A percentile compares a stretch with the other conserved stretches of the same genome.
Conservation (phyloP, 2,113 vertebrate genomes). For the Ammospiza caudacuta region DNA sequence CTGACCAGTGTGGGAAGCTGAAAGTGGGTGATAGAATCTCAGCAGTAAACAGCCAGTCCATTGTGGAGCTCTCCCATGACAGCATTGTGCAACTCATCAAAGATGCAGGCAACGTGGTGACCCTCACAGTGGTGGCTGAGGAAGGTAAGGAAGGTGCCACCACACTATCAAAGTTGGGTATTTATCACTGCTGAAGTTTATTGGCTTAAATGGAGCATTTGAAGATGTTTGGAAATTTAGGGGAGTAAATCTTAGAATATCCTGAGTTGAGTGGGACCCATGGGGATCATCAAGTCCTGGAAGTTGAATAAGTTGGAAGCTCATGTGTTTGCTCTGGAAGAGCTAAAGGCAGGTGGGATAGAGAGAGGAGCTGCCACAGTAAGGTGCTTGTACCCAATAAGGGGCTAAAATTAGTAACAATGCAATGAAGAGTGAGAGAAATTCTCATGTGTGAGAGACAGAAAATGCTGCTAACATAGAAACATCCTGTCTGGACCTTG, state of each 20-base stretch:
- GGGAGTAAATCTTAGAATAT: background rate
- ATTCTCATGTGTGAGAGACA: background rate
- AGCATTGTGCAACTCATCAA: slow-evolving; percentile 97
- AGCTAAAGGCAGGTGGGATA: background rate
- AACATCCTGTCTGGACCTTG: background rate
- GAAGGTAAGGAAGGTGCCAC: slow-evolving; percentile 80
- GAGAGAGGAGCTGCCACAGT: background rate
- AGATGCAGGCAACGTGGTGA: slow-evolving; percentile 89
- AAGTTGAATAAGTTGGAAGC: background rate
- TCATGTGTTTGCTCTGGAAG: background rate
- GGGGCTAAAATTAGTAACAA: background rate
- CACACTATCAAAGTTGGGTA: fast-evolving
- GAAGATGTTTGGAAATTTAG: background rate
- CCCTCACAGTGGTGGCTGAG: slow-evolving; percentile 91
- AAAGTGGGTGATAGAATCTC: slow-evolving; percentile 96
- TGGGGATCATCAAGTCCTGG: background rate
- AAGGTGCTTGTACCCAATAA: background rate
- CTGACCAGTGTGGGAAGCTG: slow-evolving; percentile 89
- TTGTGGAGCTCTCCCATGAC: slow-evolving; percentile 92
- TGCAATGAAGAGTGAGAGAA: background rate
- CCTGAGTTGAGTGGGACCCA: background rate
- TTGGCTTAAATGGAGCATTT: background rate
- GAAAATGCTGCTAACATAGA: background rate
- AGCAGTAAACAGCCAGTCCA: slow-evolving; percentile 90
- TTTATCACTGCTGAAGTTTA: background rate